Percentiles rank a stretch among this genome's conserved stretches.
phyloP scores from a whole-genome alignment of 2,797 vertebrate genomes.

The Mus minutoides region DNA sequence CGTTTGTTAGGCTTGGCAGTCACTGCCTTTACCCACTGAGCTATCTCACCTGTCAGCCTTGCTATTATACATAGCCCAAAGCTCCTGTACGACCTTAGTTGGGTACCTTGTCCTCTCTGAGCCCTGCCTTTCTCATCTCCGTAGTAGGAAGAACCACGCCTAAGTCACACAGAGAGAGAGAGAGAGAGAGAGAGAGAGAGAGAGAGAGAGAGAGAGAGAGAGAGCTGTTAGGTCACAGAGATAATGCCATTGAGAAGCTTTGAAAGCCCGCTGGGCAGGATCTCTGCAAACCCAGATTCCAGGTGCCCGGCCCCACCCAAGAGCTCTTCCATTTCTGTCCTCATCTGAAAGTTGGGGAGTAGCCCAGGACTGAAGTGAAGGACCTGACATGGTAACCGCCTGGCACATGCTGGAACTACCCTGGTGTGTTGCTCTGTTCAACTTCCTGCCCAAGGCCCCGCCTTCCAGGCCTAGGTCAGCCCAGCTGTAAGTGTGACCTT shows the following conservation, averaged over 20 bases:
- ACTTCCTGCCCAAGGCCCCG: neutral
- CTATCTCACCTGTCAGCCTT: neutral
- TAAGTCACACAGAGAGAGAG: neutral
- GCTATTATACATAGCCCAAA: neutral
- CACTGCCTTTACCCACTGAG: neutral
- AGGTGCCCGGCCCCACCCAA: neutral
- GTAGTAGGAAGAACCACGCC: neutral
- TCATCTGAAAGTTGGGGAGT: neutral
- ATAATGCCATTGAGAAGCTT: neutral
- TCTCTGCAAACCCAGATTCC: neutral
- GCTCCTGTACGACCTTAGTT: neutral
- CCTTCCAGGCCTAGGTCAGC: neutral
- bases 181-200: too few relatives aligned
- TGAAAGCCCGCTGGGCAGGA: neutral
- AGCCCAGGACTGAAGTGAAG: neutral
- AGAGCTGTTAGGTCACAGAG: neutral
- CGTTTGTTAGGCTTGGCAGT: neutral
- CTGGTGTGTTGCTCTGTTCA: neutral
- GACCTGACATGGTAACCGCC: neutral
- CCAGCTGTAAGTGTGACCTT: slow-evolving; percentile 56
- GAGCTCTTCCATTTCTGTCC: neutral
- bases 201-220: neutral
- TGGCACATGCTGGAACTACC: neutral
- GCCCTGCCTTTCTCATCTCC: neutral
- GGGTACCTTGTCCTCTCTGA: neutral